These are phyloP conservation scores for Urophycis tenuis DNA, from an alignment of 2,797 vertebrate species.

Conservation along the genomic window DNA sequence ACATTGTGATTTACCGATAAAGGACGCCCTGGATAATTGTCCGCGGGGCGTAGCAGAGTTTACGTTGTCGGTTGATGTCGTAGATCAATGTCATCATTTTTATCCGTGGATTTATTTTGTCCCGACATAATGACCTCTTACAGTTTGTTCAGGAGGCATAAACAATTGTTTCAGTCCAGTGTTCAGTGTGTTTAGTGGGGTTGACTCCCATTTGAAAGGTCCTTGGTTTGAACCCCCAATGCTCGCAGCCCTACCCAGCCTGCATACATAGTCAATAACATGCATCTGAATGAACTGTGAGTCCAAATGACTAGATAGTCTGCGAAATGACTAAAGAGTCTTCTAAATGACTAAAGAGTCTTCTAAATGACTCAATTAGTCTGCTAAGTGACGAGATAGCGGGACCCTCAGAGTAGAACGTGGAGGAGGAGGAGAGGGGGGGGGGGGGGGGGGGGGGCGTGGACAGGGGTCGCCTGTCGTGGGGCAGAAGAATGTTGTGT, in stretches of 20 bases:
- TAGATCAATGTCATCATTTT: not conserved
- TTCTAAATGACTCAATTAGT: not conserved
- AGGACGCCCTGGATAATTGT: not conserved
- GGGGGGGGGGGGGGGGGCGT: slow-evolving; percentile 2
- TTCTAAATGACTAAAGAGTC: not conserved
- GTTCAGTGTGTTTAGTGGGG: not conserved
- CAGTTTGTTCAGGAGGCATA: not conserved
- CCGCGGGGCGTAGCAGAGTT: not conserved
- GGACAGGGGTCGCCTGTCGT: slow-evolving; percentile 35
- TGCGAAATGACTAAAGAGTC: not conserved
- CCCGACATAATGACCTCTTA: no score
- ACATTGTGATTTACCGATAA: slow-evolving; percentile 31
- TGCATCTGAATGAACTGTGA: no score
- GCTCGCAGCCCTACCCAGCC: no score
- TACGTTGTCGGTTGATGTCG: not conserved
- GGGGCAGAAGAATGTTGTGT: slow-evolving; percentile 34
- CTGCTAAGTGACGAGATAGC: not conserved
- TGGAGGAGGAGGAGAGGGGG: not conserved
- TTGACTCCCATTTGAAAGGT: no score
- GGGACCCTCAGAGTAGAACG: not conserved
- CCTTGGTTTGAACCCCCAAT: no score
- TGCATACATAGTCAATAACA: no score
- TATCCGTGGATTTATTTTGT: no score
- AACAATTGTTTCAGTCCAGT: no score
- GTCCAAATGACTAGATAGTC: not conserved